Evolutionary conservation across 2,797 vertebrate species (phyloP).

Genomic region (Adrianichthys oophorus): DNA sequence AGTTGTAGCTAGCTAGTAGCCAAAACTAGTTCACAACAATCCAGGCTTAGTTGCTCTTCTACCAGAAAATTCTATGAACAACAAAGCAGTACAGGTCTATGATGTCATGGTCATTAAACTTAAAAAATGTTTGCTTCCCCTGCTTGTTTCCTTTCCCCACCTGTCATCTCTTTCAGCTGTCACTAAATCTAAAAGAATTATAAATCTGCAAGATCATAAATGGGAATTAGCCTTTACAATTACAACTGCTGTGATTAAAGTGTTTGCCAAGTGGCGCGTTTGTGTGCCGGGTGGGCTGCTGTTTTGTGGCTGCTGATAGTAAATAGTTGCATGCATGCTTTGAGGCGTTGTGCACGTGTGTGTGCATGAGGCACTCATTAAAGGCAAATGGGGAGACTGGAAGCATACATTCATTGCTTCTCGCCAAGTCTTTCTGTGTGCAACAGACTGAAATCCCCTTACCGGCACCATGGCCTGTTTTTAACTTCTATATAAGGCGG

Average conservation of each 20-base stretch:
- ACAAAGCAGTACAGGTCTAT: too few relatives aligned
- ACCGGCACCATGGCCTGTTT: conserved; percentile 6
- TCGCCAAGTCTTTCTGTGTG: not conserved
- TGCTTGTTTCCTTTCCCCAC: conserved; percentile 1
- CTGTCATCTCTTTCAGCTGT: conserved; percentile 8
- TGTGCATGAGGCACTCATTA: conserved; percentile 9
- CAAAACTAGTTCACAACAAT: too few relatives aligned
- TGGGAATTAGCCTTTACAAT: conserved; percentile 27
- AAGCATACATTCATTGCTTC: not conserved
- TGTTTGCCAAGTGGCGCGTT: conserved; percentile 10
- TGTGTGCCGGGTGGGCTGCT: conserved; percentile 20
- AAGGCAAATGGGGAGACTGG: conserved; percentile 4
- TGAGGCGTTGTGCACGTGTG: conserved; percentile 2
- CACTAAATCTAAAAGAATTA: conserved; percentile 13
- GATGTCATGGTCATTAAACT: too few relatives aligned
- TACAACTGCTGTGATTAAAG: conserved; percentile 21
- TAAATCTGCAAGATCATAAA: conserved; percentile 18
- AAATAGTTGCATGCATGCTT: conserved; percentile 4
- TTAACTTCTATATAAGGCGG: conserved; percentile 21
- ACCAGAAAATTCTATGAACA: too few relatives aligned
- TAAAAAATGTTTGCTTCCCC: not conserved
- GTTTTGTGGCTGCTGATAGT: conserved; percentile 13
- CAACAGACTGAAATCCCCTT: not conserved
- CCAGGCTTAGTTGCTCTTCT: too few relatives aligned
- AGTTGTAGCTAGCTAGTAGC: too few relatives aligned